Evolutionary conservation across 30 jellyfish, hydroid and myxozoan genomes (phyloP), one percentile per base, ranked within the genome.

Genomic region (Haliclystus octoradiatus): DNA sequence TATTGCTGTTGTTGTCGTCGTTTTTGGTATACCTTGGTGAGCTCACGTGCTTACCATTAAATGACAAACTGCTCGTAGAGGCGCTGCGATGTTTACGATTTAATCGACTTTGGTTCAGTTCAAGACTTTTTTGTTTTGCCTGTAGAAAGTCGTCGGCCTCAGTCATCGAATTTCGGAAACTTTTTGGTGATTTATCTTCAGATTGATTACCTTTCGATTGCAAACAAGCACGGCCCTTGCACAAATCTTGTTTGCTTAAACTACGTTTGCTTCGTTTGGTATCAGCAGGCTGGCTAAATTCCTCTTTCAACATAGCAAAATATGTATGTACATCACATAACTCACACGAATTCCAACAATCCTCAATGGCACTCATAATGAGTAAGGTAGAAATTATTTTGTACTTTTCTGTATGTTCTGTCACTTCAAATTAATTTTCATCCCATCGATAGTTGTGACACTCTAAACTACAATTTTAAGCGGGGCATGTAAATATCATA

Each of bases 1-100:
- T 81, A 71, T 79, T 70, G 19, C 53, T 67, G 14, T 9, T 40
- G 14, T 9, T 19, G 57, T 40, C 57, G 57, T 40, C 57, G 57
- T 40, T 40, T 19, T 19, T 40, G 14, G 19, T 5, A 40, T 40
- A 40, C 57, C 57, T 5, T 5, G 14, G 57, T 40, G 57, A 40
- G 57, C 57, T 40, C 57, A 40, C 57, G 57, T 40, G 57, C 19
- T 40, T 40, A 19, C 57, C 57, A 19, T 40, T 19, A 19, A 40
- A 40, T 19, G 57, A 40, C 57, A 40, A 40, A 9, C 57, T 19
- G 57, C 57, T 19, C 9, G 57, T 40, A 5, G 57, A 40, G 19
- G 57, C 57, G 19, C 57, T 5, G 57, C 57, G 57, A 9, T 40
- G 14, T 40, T 19, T 9, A 40, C 57, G 57, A 40, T 40, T 40